Percentiles rank a stretch among this genome's conserved stretches.
phyloP scores from a whole-genome alignment of 1,140 invertebrate species.

The Papilio glaucus region DNA sequence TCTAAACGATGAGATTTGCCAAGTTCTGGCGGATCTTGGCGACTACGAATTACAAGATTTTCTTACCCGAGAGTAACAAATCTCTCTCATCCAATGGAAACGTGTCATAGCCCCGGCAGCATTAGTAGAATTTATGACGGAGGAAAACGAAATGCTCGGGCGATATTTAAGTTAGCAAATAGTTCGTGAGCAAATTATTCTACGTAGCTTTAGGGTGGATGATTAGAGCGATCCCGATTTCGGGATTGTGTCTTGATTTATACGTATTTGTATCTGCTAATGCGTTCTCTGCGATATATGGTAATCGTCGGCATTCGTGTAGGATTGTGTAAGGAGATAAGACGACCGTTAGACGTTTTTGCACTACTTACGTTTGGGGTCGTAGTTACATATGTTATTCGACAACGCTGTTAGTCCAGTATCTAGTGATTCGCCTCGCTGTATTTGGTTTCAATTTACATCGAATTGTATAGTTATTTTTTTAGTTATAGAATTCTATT shows the following conservation, averaged over 20 bases:
- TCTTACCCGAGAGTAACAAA: constrained; percentile 32
- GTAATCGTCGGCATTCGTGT: neutral
- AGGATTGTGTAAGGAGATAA: neutral
- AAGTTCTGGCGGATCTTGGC: constrained; percentile 3
- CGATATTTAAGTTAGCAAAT: constrained; percentile 27
- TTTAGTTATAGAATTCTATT: no score
- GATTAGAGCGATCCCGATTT: constrained; percentile 23
- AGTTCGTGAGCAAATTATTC: constrained; percentile 31
- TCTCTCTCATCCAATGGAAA: constrained; percentile 40
- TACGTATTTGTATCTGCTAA: constrained; percentile 19
- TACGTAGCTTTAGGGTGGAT: constrained; percentile 19
- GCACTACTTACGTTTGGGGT: neutral
- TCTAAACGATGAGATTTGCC: neutral
- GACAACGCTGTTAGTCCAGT: no score
- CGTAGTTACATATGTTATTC: no score
- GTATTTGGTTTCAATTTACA: no score
- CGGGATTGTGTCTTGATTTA: constrained; percentile 27
- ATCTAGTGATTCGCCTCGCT: no score
- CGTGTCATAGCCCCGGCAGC: constrained; percentile 33
- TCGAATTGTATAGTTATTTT: no score
- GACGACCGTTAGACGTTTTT: neutral
- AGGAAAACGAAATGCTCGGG: constrained; percentile 37
- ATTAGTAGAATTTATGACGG: constrained; percentile 46
- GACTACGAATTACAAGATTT: constrained; percentile 11
- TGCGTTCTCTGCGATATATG: constrained; percentile 6